Percentiles rank a stretch among this genome's conserved stretches.
phyloP scores from a whole-genome alignment of 2,888 invertebrate genomes.

The Orthosia gracilis region DNA sequence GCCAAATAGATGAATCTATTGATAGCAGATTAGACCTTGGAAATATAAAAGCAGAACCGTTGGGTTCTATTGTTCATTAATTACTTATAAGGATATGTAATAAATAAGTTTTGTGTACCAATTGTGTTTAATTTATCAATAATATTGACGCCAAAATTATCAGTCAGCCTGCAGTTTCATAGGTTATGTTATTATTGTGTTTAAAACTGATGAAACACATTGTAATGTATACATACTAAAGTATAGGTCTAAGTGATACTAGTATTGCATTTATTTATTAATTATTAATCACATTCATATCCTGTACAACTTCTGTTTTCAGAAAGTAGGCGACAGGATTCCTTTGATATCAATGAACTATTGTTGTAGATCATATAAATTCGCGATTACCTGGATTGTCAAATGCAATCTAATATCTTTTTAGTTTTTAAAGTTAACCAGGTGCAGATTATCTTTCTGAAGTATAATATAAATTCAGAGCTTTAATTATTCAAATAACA shows the following conservation, averaged over 20 bases:
- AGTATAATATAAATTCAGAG: too few species aligned
- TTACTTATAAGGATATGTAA: conserved; percentile 80
- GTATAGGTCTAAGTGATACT: not conserved
- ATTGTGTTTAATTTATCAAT: conserved; percentile 30
- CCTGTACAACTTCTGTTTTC: too few species aligned
- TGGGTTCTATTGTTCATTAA: conserved; percentile 96
- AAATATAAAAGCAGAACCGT: conserved; percentile 95
- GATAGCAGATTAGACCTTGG: conserved; percentile 95
- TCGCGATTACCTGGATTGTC: too few species aligned
- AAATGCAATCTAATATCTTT: too few species aligned
- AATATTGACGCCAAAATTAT: not conserved
- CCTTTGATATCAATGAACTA: too few species aligned
- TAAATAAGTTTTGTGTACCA: conserved; percentile 72
- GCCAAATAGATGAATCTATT: conserved; percentile 95
- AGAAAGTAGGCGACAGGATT: too few species aligned
- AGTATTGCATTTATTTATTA: not conserved
- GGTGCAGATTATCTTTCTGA: too few species aligned
- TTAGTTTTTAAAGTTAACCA: too few species aligned
- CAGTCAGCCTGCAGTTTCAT: not conserved
- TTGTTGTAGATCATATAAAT: too few species aligned
- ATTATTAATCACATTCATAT: too few species aligned
- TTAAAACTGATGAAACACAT: not conserved
- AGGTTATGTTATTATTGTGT: conserved; percentile 5
- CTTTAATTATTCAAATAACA: too few species aligned
- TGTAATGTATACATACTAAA: not conserved